Evolutionary conservation across 2,888 invertebrate genomes (phyloP).

Genomic region (Phalera bucephala): DNA sequence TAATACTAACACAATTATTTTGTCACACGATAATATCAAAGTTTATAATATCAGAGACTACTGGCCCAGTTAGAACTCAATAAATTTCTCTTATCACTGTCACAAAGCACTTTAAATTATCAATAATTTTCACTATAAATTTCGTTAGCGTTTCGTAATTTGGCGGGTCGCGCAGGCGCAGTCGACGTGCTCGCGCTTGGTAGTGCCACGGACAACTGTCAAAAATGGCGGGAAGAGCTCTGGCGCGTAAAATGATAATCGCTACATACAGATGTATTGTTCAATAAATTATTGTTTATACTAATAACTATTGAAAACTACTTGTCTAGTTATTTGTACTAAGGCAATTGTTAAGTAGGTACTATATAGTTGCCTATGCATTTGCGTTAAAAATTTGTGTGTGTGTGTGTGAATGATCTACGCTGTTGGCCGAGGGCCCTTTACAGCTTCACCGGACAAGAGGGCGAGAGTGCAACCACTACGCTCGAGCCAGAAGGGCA

Average conservation of each 20-base stretch:
- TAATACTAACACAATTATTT: neutral
- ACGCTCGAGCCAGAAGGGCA: no score
- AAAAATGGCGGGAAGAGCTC: slow-evolving; percentile 51
- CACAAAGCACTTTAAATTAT: slow-evolving; percentile 42
- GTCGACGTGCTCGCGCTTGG: slow-evolving; percentile 33
- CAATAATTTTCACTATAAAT: slow-evolving; percentile 27
- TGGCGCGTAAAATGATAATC: slow-evolving; percentile 1
- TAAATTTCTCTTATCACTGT: slow-evolving; percentile 46
- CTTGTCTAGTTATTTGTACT: no score
- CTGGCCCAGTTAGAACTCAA: slow-evolving; percentile 36
- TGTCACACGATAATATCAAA: neutral
- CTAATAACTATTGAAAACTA: no score
- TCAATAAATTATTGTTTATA: no score
- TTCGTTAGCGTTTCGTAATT: neutral
- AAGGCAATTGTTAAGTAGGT: no score
- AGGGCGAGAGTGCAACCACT: no score
- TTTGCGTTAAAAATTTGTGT: no score
- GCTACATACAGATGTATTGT: no score
- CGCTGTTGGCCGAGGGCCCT: no score
- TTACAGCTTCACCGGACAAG: no score
- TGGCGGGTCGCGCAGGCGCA: slow-evolving; percentile 3
- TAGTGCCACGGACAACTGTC: slow-evolving; percentile 46
- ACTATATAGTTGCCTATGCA: no score
- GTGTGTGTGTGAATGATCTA: no score
- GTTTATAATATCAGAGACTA: slow-evolving; percentile 9